Evolutionary conservation across 2,797 vertebrate genomes (phyloP).

Genomic region (Pangasius krempfi): DNA sequence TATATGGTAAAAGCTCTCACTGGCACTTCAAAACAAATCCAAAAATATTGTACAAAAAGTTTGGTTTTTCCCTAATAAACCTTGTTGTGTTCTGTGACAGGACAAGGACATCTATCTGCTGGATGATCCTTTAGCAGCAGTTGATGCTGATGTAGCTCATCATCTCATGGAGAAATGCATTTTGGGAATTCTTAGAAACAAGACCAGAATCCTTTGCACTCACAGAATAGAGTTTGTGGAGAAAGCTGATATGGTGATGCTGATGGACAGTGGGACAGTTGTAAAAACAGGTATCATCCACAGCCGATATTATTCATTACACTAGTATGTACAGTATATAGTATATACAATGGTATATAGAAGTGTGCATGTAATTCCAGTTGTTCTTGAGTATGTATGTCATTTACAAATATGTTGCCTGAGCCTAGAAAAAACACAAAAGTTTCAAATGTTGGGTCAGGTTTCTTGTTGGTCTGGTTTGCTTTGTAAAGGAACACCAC

Average conservation of each 20-base stretch:
- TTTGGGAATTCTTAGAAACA: conserved; percentile 81
- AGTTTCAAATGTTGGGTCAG: neutral
- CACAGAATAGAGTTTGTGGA: conserved; percentile 89
- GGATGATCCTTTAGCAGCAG: conserved; percentile 94
- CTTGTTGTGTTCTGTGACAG: conserved; percentile 64
- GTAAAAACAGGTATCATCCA: conserved; percentile 78
- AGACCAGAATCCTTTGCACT: conserved; percentile 93
- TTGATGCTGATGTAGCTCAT: conserved; percentile 88
- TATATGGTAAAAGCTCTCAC: conserved; percentile 84
- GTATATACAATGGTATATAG: neutral
- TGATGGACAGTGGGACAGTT: conserved; percentile 87
- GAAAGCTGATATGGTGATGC: conserved; percentile 82
- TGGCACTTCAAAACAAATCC: neutral
- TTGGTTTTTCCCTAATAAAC: neutral
- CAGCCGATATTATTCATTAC: neutral
- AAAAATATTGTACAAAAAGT: neutral
- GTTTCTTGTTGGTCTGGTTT: conserved; percentile 33
- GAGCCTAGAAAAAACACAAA: neutral
- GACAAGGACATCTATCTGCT: conserved; percentile 93
- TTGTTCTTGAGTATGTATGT: neutral
- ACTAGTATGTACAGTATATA: neutral
- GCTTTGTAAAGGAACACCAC: conserved; percentile 79
- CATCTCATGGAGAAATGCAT: conserved; percentile 92
- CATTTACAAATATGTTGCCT: neutral
- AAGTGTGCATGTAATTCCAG: neutral